Conservation (phyloP, 2,113 vertebrate genomes). For the Emydocephalus ijimae region DNA sequence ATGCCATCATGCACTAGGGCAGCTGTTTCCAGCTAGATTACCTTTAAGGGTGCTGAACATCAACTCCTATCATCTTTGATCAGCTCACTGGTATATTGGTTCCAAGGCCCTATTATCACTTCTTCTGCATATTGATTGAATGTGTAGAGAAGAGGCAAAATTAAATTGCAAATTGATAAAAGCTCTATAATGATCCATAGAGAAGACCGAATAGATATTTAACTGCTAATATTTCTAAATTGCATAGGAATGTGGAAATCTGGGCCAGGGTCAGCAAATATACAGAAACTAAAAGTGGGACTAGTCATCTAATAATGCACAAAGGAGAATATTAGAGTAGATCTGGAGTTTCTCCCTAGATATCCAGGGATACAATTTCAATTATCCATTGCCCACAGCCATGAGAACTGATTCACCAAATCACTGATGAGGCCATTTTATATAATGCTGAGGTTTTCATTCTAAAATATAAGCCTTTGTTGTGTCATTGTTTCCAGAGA, state of each 20-base stretch:
- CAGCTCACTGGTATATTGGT: background rate
- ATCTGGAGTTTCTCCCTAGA: background rate
- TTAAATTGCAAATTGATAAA: background rate
- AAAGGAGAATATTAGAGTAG: background rate
- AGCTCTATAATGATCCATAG: background rate
- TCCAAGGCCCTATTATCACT: background rate
- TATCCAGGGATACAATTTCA: background rate
- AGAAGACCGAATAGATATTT: background rate
- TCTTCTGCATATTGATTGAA: background rate
- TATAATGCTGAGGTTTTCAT: background rate
- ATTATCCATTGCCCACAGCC: background rate
- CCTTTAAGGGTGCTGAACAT: background rate
- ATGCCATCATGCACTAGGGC: background rate
- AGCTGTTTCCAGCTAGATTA: background rate
- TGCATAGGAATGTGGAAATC: background rate
- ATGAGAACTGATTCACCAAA: background rate
- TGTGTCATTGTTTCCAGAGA: background rate
- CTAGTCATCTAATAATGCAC: background rate
- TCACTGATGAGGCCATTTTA: background rate
- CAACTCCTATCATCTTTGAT: background rate
- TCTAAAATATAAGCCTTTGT: background rate
- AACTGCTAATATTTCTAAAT: background rate
- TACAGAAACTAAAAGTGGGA: background rate
- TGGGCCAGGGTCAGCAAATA: no score
- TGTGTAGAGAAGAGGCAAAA: background rate